Evolutionary conservation across 1,140 invertebrate genomes (phyloP).

Genomic region (Dreissena rostriformis): DNA sequence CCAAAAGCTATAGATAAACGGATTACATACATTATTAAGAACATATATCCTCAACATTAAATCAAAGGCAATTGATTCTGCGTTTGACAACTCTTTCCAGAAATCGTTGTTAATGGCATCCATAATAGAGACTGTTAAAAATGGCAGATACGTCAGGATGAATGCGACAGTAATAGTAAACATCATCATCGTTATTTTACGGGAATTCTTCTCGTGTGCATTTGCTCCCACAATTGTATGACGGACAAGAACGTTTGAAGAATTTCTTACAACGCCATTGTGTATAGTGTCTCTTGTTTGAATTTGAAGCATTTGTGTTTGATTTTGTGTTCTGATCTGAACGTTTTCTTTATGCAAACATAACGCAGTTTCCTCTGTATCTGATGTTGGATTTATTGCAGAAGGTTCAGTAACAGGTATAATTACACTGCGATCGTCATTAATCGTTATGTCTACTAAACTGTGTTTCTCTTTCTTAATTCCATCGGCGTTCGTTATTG

Average conservation of each 20-base stretch:
- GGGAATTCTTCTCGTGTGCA: conserved; percentile 27
- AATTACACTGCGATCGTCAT: background rate
- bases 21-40: conserved; percentile 66
- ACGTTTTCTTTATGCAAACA: too few species aligned
- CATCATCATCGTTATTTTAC: conserved; percentile 61
- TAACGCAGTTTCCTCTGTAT: background rate
- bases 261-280: background rate
- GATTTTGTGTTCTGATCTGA: too few species aligned
- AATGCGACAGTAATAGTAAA: conserved; percentile 61
- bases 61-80: conserved; percentile 11
- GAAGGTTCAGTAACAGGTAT: background rate
- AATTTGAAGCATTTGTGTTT: background rate
- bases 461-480: too few species aligned
- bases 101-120: conserved; percentile 41
- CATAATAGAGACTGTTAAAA: conserved; percentile 56
- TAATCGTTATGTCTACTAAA: background rate
- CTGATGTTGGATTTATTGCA: background rate
- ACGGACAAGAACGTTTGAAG: conserved; percentile 13
- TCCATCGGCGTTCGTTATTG: background rate
- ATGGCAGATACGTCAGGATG: conserved; percentile 63
- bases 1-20: conserved; percentile 67
- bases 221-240: background rate
- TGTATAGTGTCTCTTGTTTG: conserved; percentile 12
- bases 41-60: conserved; percentile 63
- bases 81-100: conserved; percentile 19